Percentiles rank a stretch among this genome's conserved stretches.
phyloP scores from a whole-genome alignment of 2,888 invertebrate species.

The Ochropleura leucogaster region DNA sequence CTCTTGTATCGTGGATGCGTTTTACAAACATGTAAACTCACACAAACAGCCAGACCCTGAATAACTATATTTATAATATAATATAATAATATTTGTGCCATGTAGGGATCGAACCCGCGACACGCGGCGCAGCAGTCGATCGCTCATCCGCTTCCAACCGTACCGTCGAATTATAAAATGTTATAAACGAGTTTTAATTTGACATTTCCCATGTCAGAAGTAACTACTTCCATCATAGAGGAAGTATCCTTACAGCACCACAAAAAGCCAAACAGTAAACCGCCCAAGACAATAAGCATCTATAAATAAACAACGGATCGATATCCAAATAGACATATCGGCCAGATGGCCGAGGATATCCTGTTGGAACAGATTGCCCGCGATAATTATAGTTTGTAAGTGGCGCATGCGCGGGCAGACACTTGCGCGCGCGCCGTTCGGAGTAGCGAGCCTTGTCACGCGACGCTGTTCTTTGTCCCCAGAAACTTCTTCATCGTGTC shows the following conservation, averaged over 20 bases:
- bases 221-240: constrained; percentile 8
- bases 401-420: constrained; percentile 74
- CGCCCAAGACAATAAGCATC: constrained; percentile 71
- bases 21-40: no score
- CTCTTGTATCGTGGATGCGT: no score
- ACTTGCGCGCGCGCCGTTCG: constrained; percentile 54
- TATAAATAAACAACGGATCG: constrained; percentile 74
- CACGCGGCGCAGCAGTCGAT: no score
- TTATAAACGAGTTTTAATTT: background rate
- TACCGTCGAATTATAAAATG: background rate
- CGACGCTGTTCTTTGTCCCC: constrained; percentile 47
- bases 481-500: background rate
- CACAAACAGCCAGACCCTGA: no score
- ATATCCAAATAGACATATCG: constrained; percentile 78
- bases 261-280: constrained; percentile 47
- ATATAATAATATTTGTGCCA: no score
- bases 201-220: background rate
- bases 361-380: constrained; percentile 86
- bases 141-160: background rate
- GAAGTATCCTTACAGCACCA: constrained; percentile 37
- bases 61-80: no score
- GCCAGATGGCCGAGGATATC: constrained; percentile 89
- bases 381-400: constrained; percentile 83
- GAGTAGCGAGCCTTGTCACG: constrained; percentile 52
- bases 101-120: no score